These are phyloP conservation scores for Microctenopoma steveboyesi DNA, from an alignment of 2,797 vertebrate genomes.

Conservation along the genomic window DNA sequence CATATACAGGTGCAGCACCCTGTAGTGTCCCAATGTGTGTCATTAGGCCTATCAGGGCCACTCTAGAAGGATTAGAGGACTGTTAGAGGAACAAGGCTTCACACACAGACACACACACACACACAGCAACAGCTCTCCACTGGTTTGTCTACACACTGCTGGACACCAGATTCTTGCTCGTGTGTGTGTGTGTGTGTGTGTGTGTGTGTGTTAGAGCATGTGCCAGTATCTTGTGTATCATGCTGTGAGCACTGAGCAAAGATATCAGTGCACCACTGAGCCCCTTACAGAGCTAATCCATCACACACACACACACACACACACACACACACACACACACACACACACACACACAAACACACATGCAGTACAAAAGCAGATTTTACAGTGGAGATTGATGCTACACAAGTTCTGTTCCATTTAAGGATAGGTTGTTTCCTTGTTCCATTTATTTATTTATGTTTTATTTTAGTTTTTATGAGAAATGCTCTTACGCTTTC, in stretches of 20 bases:
- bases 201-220: conserved; percentile 51
- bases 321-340: conserved; percentile 32
- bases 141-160: conserved; percentile 71
- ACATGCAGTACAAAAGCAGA: conserved; percentile 29
- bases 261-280: conserved; percentile 81
- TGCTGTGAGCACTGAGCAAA: conserved; percentile 79
- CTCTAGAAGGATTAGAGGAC: conserved; percentile 81
- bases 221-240: conserved; percentile 75
- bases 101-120: conserved; percentile 33
- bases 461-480: no score
- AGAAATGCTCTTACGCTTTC: no score
- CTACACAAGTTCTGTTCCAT: background rate
- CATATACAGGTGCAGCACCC: conserved; percentile 71
- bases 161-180: conserved; percentile 71
- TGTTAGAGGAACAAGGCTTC: conserved; percentile 70
- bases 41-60: conserved; percentile 83
- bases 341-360: background rate
- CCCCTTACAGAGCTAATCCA: conserved; percentile 77
- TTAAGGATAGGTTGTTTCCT: background rate
- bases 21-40: conserved; percentile 77
- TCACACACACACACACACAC: conserved; percentile 61
- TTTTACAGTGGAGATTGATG: background rate
- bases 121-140: conserved; percentile 67
- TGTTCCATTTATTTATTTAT: background rate
- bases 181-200: conserved; percentile 53